Percentiles rank a stretch among this genome's conserved stretches.
Evolutionary conservation across 2,888 invertebrate species (phyloP).

Genomic region (Drosophila austrosaltans): DNA sequence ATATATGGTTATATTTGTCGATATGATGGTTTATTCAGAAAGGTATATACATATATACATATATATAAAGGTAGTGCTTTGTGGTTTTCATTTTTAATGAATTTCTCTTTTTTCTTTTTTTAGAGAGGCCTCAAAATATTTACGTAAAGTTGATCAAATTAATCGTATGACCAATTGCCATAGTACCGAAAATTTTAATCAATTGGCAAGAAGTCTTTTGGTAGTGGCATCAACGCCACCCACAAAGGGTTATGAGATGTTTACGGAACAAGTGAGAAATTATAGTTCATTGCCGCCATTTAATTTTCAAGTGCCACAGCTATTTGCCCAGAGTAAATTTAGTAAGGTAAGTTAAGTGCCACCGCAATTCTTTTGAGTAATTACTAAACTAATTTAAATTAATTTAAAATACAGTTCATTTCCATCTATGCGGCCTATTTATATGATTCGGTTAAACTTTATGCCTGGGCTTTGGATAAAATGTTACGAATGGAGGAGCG

Average conservation of each 20-base stretch:
- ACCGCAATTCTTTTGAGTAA: too few species aligned
- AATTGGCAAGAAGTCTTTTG: constrained; percentile 91
- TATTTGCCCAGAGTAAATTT: constrained; percentile 84
- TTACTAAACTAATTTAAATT: too few species aligned
- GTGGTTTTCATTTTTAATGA: background rate
- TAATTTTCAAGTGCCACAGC: constrained; percentile 88
- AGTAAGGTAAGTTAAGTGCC: constrained; percentile 84
- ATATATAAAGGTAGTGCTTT: background rate
- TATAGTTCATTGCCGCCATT: constrained; percentile 93
- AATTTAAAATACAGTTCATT: constrained; percentile 86
- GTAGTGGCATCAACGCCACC: constrained; percentile 96
- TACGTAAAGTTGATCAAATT: constrained; percentile 87
- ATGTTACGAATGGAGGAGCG: constrained; percentile 86
- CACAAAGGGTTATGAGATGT: constrained; percentile 88
- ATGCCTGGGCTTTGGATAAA: constrained; percentile 93
- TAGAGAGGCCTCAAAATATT: constrained; percentile 90
- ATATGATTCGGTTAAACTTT: constrained; percentile 96
- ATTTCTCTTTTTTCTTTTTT: background rate
- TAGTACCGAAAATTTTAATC: constrained; percentile 85
- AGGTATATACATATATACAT: constrained; percentile 81
- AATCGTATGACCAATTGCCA: constrained; percentile 86
- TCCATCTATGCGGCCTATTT: constrained; percentile 96
- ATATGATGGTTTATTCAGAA: constrained; percentile 93
- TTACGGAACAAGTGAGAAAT: constrained; percentile 90
- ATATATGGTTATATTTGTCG: constrained; percentile 97